Base-by-base conservation (phyloP, 2,888 invertebrate genomes). In the Andrena hattorfiana region DNA sequence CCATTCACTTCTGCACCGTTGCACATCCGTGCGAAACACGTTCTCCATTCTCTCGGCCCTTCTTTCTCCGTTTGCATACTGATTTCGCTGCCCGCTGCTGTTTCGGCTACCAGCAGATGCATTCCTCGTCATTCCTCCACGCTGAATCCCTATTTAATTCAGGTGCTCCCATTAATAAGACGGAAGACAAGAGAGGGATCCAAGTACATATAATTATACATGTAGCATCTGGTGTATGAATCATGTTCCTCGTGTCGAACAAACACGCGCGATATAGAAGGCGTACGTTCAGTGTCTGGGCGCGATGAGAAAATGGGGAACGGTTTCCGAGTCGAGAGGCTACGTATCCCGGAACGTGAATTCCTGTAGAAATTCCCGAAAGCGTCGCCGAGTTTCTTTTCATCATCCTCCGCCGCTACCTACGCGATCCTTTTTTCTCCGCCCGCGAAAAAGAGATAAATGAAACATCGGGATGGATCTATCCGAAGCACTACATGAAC, bases 1-100 rank as follows among this genome's bases (percentile, higher is more conserved):
- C 85, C 87, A 87, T 89, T 56, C 86, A 85, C 86, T 87, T 86
- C 84, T 81, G 83, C 79, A 64, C 75, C 75, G 85, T 80, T 85
- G 87, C 84, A 73, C 82, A n/a, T 49, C 26, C 49, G 32, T 64
- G 49, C 62, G 74, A 76, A 72, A 73, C 49, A 42, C 64, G 51
- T 67, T 28, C 49, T 42, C 59, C 60, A 10, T 51, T 60, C 59
- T 32, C 10, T 16, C 3, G 66, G 26, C 10, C 20, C 32, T 35
- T 67, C 23, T 28, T 28, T 56, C 32, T 35, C 49, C 23, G 49
- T 76, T 76, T 67, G 67, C 66, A 76, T 76, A 67, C 35, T 23
- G 67, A 76, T 67, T 76, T 60, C 48, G 70, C 48, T 62, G 71
- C 23, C 70, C 20, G 30, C 10, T 16, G 62, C 48, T 20, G 20